These are phyloP conservation scores for Julus scandinavius DNA, from an alignment of 2,888 invertebrate species.

Conservation along the genomic window DNA sequence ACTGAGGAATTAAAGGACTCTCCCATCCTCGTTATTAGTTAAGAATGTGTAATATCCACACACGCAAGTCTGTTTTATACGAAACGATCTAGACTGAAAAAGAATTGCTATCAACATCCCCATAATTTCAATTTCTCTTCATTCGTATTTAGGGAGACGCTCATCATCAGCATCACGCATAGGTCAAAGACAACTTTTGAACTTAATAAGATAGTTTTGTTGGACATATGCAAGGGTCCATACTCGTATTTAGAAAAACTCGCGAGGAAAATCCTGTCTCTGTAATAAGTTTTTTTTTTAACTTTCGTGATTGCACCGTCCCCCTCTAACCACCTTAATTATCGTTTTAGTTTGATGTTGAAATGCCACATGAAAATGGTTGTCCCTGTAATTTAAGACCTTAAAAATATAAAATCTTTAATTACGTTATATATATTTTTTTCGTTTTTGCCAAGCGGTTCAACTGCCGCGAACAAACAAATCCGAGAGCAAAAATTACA, in stretches of 20 bases:
- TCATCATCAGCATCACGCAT: not conserved
- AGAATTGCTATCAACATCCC: not conserved
- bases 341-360: not conserved
- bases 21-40: not conserved
- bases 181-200: slow-evolving; percentile 3
- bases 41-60: not conserved
- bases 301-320: not conserved
- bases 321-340: slow-evolving; percentile 28
- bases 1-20: not conserved
- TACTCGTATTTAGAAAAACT: not conserved
- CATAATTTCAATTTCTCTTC: not conserved
- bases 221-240: not conserved
- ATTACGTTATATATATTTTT: not conserved
- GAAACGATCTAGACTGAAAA: not conserved
- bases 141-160: not conserved
- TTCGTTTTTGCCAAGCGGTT: not conserved
- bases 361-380: not conserved
- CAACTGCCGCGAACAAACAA: not conserved
- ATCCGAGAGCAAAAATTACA: not conserved
- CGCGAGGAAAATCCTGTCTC: not conserved
- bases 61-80: not conserved
- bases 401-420: slow-evolving; percentile 27
- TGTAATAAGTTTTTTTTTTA: not conserved
- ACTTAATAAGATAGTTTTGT: not conserved
- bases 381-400: slow-evolving; percentile 16